phyloP scores from a whole-genome alignment of 1,140 invertebrate genomes.

The Planococcus citri region DNA sequence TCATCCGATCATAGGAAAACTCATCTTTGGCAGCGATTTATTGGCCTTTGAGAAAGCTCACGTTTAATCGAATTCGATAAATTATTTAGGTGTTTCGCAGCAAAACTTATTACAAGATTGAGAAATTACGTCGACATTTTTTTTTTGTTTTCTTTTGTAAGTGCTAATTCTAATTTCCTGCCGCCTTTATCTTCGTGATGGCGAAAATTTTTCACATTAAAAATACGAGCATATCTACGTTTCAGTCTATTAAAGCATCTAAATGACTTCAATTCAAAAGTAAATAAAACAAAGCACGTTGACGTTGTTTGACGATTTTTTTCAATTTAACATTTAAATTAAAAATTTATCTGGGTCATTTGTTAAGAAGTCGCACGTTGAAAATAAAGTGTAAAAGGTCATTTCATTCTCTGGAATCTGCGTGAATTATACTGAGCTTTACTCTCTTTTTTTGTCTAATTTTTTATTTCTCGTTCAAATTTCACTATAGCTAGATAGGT shows the following conservation, averaged over 20 bases:
- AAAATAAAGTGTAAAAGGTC: not conserved
- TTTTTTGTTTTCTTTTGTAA: not conserved
- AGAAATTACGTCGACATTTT: not conserved
- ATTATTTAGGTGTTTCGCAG: not conserved
- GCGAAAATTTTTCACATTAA: not conserved
- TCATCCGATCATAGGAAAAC: not conserved
- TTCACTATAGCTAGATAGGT: too few relatives aligned
- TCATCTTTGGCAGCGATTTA: not conserved
- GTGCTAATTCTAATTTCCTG: not conserved
- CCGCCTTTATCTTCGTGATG: not conserved
- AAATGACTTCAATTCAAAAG: conserved; percentile 8
- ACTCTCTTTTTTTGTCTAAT: too few relatives aligned
- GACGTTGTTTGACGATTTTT: not conserved
- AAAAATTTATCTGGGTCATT: not conserved
- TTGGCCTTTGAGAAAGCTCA: not conserved
- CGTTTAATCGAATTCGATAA: not conserved
- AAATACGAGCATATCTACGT: not conserved
- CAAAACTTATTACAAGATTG: not conserved
- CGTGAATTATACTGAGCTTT: not conserved
- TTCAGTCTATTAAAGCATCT: not conserved
- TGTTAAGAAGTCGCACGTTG: not conserved
- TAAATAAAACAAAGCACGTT: not conserved
- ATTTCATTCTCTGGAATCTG: not conserved
- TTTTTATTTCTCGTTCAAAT: too few relatives aligned
- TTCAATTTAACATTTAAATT: conserved; percentile 4